Percentiles rank a stretch among this genome's conserved stretches.
phyloP scores from a whole-genome alignment of 2,888 invertebrate species.

The Nomada fabriciana region DNA sequence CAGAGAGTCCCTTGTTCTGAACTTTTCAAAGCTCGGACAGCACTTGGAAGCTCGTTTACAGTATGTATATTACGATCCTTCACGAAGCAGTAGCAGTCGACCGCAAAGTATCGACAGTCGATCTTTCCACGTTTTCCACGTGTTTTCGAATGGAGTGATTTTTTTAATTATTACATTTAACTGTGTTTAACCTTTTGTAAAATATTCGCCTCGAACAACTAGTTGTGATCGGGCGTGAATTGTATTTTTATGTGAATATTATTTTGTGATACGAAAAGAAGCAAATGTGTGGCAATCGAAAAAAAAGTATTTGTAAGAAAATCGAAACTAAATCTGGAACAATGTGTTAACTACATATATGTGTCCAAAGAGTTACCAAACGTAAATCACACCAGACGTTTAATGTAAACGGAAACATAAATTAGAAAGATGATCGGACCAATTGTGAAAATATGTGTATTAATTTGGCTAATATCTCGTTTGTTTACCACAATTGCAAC shows the following conservation, averaged over 20 bases:
- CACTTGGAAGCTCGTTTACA: conserved; percentile 41
- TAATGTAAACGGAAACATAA: background rate
- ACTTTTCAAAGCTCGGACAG: conserved; percentile 50
- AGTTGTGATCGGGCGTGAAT: too few species aligned
- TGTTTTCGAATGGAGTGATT: conserved; percentile 1
- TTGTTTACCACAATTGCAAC: conserved; percentile 11
- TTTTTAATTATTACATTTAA: background rate
- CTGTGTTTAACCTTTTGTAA: background rate
- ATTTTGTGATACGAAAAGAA: background rate
- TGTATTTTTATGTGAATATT: too few species aligned
- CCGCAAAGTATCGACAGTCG: conserved; percentile 40
- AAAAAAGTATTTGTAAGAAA: conserved; percentile 12
- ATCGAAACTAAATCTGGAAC: conserved; percentile 7
- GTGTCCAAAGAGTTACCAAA: background rate
- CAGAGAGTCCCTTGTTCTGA: conserved; percentile 77
- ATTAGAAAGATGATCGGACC: conserved; percentile 32
- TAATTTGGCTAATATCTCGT: conserved; percentile 14
- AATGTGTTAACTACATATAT: background rate
- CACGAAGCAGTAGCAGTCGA: conserved; percentile 40
- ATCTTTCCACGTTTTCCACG: conserved; percentile 25
- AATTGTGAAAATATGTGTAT: conserved; percentile 4
- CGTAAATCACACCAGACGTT: background rate
- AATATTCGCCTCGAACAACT: too few species aligned
- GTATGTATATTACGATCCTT: conserved; percentile 17
- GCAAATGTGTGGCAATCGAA: conserved; percentile 34